Evolutionary conservation across 2,797 vertebrate species (phyloP), one percentile per base, ranked within the genome.

Genomic region (Acanthiza pusilla): DNA sequence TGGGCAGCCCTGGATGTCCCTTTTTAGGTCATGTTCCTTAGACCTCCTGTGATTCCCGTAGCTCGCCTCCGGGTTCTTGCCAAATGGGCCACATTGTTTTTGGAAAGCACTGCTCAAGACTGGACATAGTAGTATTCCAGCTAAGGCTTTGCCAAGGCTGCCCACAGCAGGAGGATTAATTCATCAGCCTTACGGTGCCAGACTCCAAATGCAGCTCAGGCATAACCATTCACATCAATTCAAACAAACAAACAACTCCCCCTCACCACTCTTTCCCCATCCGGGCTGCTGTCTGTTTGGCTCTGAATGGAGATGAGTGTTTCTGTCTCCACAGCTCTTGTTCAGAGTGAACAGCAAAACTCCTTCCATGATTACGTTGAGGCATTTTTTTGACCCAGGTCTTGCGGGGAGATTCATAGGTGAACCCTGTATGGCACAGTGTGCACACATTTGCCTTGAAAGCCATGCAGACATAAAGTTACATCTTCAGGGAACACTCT

Each of bases 131-230:
- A 87, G n/a, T 91, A 74, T 72, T 85, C 61, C 53, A 71, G 72
- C 55, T 42, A 71, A 30, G 29, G 53, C 72, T 34, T 85, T 92
- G 95, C 95, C 89, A 95, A 89, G 61, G 87, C 74, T 91, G 67
- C 89, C 95, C 42, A 26, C 93, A 88, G 91, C 89, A 87, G 84
- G 81, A 91, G 76, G 48, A 93, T 92, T 91, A 93, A 95, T 92
- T 95, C 77, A 55, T 93, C 73, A 67, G 55, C 42, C 51, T 62
- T 32, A 54, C 1, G 0, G 70, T 87, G 86, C 77, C 91, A 91
- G 74, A 77, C 80, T 79, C 36, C 55, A 90, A 86, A 77, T 12
- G 47, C 70, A 82, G 81, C 87, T 91, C 71, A 85, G 81, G 84
- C 78, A 82, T 62, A 87, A 87, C 43, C 67, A 53, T 73, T 92